Base-by-base conservation (phyloP, 2,797 vertebrate species). In the Schizothorax lantsangensis region DNA sequence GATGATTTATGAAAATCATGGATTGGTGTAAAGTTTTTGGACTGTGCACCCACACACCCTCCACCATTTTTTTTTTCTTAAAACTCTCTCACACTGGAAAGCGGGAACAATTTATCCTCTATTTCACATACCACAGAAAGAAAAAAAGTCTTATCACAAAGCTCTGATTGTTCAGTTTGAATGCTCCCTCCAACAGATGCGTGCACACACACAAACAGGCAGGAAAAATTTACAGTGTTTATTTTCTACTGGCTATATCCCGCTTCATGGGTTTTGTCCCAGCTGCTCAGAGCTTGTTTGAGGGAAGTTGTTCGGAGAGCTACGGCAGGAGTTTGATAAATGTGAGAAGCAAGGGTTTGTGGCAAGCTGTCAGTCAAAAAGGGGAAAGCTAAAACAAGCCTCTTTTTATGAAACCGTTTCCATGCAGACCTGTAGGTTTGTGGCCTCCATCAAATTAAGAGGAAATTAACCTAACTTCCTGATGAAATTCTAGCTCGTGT, bases 401-500 rank as follows among this genome's bases (percentile, higher is more conserved):
- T 89, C 88, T 93, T 94, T 94, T 94, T 91, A 93, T 91, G 21
- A 81, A 74, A 72, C 72, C 33, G 59, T 80, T 69, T 84, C 79
- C 79, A 86, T 17, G 3, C 40, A 33, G 36, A 79, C 74, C 62
- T 68, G 83, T 30, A 73, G 82, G 40, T 78, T 54, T 82, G 33
- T 68, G 66, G 68, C 66, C 78, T 84, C 68, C 83, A 75, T 45
- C 33, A 30, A 69, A 77, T 74, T 49, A 79, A 84, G 49, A 85
- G 64, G 33, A 88, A 79, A 92, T 90, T 86, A 84, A 92, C 95
- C 94, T 93, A 94, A 95, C 95, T 96, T 96, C 94, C 95, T 95
- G 93, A 90, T 92, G 94, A 96, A 97, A 96, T 90, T 92, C 85
- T 83, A 96, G 93, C 94, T 88, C 90, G 90, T 93, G 92, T 93